Percentiles rank a stretch among this genome's conserved stretches.
Evolutionary conservation across 2,113 vertebrate genomes (phyloP).

Genomic region (Scophthalmus maximus): DNA sequence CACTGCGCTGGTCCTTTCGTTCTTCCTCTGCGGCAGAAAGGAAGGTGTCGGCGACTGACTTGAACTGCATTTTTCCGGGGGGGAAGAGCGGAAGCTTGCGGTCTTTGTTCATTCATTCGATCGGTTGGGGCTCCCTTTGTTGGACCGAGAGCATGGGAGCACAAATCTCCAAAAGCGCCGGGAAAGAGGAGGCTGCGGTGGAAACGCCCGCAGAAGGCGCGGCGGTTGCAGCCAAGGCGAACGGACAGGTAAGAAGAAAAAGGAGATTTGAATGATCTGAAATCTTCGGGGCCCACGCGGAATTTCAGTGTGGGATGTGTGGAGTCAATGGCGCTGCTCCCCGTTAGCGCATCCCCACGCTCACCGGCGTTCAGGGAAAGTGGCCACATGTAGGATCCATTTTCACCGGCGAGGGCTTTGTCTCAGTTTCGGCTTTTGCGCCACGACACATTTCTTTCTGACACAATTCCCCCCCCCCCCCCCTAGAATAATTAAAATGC

Average conservation of each 20-base stretch:
- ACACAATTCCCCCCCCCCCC: too few species aligned
- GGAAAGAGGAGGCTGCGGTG: slow-evolving; percentile 91
- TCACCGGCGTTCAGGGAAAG: slow-evolving; percentile 78
- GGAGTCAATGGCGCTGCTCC: slow-evolving; percentile 74
- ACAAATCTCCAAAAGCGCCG: slow-evolving; percentile 97
- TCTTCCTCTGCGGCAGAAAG: slow-evolving; percentile 74
- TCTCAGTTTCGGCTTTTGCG: neutral
- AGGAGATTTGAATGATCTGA: neutral
- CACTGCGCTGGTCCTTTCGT: slow-evolving; percentile 77
- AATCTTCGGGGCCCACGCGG: too few species aligned
- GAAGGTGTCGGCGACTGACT: slow-evolving; percentile 72
- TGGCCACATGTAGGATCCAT: slow-evolving; percentile 69
- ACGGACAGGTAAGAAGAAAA: slow-evolving; percentile 91
- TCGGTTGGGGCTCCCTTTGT: slow-evolving; percentile 95
- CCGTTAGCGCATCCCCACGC: slow-evolving; percentile 68
- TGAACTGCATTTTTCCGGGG: slow-evolving; percentile 39
- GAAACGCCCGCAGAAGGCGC: slow-evolving; percentile 91
- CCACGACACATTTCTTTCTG: neutral
- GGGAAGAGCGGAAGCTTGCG: slow-evolving; percentile 77
- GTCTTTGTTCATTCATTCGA: slow-evolving; percentile 97
- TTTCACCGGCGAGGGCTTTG: slow-evolving; percentile 20
- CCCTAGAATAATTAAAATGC: too few species aligned
- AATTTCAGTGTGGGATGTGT: slow-evolving; percentile 37
- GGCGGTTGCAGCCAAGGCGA: slow-evolving; percentile 92
- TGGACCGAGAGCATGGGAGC: slow-evolving; percentile 95